Conservation (phyloP, 2,888 invertebrate genomes). For the Ceriagrion tenellum region DNA sequence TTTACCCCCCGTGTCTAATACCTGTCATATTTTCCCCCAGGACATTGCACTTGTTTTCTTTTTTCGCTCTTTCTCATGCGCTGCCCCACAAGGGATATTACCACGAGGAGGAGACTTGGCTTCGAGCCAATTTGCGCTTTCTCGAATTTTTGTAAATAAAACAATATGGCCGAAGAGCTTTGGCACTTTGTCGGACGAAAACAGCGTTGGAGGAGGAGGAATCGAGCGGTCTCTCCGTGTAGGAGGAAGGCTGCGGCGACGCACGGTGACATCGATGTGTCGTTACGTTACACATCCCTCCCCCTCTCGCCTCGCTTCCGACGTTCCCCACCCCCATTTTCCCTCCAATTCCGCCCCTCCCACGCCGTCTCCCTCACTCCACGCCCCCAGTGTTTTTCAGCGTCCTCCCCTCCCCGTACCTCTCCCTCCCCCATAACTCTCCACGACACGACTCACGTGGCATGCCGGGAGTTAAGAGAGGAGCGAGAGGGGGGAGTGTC, state of each 20-base stretch:
- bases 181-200: no score
- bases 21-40: no score
- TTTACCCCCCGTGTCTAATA: no score
- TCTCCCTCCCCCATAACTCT: background rate
- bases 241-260: background rate
- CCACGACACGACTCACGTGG: slow-evolving; percentile 37
- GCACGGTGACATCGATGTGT: slow-evolving; percentile 65
- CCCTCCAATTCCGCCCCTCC: background rate
- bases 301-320: slow-evolving; percentile 52
- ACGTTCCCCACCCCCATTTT: slow-evolving; percentile 58
- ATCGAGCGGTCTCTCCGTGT: no score
- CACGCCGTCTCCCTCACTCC: slow-evolving; percentile 25
- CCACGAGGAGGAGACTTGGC: no score
- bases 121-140: no score
- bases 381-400: background rate
- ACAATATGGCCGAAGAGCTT: no score
- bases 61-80: no score
- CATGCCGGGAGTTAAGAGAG: background rate
- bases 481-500: background rate
- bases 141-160: no score
- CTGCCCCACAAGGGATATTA: no score
- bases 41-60: no score
- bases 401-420: slow-evolving; percentile 38
- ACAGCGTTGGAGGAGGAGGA: no score
- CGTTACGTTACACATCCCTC: slow-evolving; percentile 61